phyloP scores from a whole-genome alignment of 2,113 vertebrate genomes.

The Bungarus multicinctus region DNA sequence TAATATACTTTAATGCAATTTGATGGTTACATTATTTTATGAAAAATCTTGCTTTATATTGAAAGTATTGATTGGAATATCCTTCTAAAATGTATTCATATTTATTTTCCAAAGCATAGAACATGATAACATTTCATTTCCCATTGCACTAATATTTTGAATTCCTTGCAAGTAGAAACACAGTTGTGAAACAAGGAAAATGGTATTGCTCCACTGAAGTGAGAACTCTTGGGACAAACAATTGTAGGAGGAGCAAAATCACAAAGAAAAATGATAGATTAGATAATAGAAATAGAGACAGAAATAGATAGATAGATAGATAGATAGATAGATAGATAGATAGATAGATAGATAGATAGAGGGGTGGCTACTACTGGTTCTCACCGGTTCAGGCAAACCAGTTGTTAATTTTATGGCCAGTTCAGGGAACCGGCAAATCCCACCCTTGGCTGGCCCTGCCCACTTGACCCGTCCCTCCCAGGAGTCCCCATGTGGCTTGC shows the following conservation, averaged over 20 bases:
- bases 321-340: too few species aligned
- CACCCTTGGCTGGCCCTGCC: too few species aligned
- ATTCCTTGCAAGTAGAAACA: neutral
- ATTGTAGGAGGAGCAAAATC: neutral
- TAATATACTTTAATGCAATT: neutral
- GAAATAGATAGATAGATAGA: too few species aligned
- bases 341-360: too few species aligned
- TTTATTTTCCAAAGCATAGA: neutral
- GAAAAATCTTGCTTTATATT: neutral
- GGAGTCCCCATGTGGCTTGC: too few species aligned
- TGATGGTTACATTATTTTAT: neutral
- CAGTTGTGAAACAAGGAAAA: neutral
- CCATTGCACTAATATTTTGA: neutral
- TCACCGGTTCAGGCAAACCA: too few species aligned
- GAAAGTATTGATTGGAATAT: neutral
- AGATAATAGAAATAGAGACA: too few species aligned
- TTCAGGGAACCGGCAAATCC: too few species aligned
- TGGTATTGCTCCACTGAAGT: neutral
- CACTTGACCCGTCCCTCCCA: too few species aligned
- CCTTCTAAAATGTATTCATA: neutral
- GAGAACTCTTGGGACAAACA: neutral
- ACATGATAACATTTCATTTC: neutral
- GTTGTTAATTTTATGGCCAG: too few species aligned
- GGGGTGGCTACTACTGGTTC: too few species aligned
- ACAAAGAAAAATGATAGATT: neutral